Base-by-base conservation (phyloP, 2,113 vertebrate species). In the Silurus glanis region DNA sequence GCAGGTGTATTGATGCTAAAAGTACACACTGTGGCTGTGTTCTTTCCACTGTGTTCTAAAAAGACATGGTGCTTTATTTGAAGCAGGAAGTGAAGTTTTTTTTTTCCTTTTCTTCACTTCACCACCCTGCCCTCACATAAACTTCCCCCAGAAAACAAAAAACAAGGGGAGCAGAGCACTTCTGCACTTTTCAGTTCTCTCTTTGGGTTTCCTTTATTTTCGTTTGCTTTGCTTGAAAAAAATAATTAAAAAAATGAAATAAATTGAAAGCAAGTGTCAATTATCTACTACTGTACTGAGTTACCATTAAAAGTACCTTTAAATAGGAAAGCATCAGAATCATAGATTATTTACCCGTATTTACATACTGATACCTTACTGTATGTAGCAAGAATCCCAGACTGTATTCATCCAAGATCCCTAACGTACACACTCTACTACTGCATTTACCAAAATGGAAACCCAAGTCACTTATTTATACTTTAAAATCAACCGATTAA, bases 21-120 rank as follows among this genome's bases (percentile, higher is more conserved):
- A 71, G 76, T 25, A 45, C 28, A 2, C n/a, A 2, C n/a, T 69
- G 76, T n/a, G 84, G 64, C 51, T 14, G 49, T 51, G 9, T 72
- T 86, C 37, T 86, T 59, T 49, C 55, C 85, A 72, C 85, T 21
- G 9, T 17, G 56, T 7, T 61, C 53, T 69, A 86, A 81, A 79
- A 71, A 66, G 12, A 86, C 16, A 59, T 25, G 25, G 25, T 80
- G 76, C 76, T 37, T 80, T 13, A 23, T 16, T 47, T 58, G 82
- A 47, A 9, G 67, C 37, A 59, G 28, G 82, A 84, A 75, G n/a
- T 17, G 58, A 37, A 58, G 83, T 53, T 71, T 59, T 16, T 61
- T 21, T 45, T 21, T 56, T 16, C 19, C 49, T 16, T 16, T 64
- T 64, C n/a, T 2, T 64, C 23, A 67, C 25, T 12, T 17, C 21